Evolutionary conservation across 2,113 vertebrate genomes (phyloP), one percentile per base, ranked within the genome.

Genomic region (Leptodactylus fuscus): DNA sequence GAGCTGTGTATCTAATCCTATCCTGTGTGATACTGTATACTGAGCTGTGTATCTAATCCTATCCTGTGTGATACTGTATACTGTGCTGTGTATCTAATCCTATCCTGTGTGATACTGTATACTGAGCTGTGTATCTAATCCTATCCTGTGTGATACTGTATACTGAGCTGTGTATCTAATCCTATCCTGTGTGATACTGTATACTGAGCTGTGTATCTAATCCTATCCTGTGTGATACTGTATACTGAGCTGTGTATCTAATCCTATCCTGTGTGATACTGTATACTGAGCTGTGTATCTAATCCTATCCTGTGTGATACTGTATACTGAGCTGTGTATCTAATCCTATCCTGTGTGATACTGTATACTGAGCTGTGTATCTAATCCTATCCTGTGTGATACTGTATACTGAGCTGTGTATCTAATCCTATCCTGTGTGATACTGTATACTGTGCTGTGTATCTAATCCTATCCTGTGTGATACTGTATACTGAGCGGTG

Each of bases 301-400:
- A 27, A 60, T 60, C 55, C 55, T 24, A 11, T 27, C 55, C 8
- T 60, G 55, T 60, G 55, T 60, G 55, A 24, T 60, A 60, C 55
- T 27, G n/a, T 27, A n/a, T 60, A 24, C 55, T 60, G n/a, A 60
- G 55, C 55, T 3, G 24, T 60, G 55, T 60, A 60, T 60, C 55
- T 60, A 60, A 60, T 60, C 55, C 55, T 60, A 24, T 60, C 49
- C 49, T 51, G 49, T 51, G 55, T 60, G 55, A 60, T 60, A 60
- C 55, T 60, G n/a, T 27, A 20, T 58, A 24, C 55, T 60, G n/a
- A 60, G 55, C 55, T 2, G 55, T 60, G 55, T 60, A 60, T 60
- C 55, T 60, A 60, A 60, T 60, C 55, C 55, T 12, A 24, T 60
- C 55, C n/a, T 60, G 55, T 60, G 55, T 60, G 55, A 27, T 60